A percentile compares a stretch with the other conserved stretches of the same genome.
phyloP scores from a whole-genome alignment of 1,140 invertebrate species.

The Chionoecetes opilio region DNA sequence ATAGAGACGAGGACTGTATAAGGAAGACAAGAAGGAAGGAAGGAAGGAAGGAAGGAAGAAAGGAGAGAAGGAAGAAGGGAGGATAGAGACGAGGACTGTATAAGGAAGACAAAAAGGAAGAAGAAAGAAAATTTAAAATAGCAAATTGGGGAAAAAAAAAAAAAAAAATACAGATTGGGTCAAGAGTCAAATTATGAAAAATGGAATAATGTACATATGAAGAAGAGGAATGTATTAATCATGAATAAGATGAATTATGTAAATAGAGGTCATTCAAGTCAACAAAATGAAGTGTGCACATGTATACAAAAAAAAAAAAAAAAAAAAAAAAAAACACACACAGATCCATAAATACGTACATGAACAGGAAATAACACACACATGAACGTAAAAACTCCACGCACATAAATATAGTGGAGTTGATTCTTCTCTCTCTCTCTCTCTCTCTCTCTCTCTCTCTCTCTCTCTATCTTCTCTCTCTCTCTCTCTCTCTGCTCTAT shows the following conservation, averaged over 20 bases:
- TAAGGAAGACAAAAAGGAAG: background rate
- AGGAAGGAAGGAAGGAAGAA: background rate
- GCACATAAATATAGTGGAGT: too few species aligned
- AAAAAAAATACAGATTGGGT: background rate
- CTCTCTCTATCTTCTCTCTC: too few species aligned
- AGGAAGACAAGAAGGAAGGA: background rate
- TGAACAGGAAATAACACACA: too few species aligned
- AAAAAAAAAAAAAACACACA: too few species aligned
- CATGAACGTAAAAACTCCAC: too few species aligned
- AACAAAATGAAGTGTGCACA: background rate
- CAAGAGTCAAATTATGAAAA: too few species aligned
- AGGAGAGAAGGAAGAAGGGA: background rate
- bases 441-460: too few species aligned
- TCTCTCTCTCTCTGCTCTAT: too few species aligned
- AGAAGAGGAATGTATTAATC: background rate
- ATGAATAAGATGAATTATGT: background rate
- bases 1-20: background rate
- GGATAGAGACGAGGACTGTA: background rate
- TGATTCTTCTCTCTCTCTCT: too few species aligned
- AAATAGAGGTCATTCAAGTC: background rate
- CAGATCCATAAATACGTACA: too few species aligned
- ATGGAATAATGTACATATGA: background rate
- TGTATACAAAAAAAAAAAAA: too few species aligned
- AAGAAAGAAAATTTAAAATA: background rate
- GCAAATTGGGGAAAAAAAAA: background rate